Evolutionary conservation across 1,140 invertebrate species (phyloP).

Genomic region (Delia radicum): DNA sequence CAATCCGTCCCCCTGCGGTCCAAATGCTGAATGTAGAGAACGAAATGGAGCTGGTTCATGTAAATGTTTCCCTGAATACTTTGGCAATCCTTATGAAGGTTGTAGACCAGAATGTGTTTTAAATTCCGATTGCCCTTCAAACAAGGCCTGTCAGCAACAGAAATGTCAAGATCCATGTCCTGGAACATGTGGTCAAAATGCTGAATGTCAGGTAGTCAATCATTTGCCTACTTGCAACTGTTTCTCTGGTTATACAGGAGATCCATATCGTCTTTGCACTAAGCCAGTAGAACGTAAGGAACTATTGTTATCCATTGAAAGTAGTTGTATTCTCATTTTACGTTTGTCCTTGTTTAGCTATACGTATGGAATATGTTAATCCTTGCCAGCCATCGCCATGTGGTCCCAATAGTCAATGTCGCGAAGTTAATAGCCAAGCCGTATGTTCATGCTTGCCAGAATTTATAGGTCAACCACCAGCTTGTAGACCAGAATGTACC

Average conservation of each 20-base stretch:
- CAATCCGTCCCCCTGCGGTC: constrained; percentile 69
- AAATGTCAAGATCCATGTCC: constrained; percentile 75
- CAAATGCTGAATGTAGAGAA: constrained; percentile 72
- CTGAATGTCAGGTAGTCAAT: constrained; percentile 72
- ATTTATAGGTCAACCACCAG: constrained; percentile 64
- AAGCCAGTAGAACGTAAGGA: constrained; percentile 50
- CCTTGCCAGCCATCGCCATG: constrained; percentile 69
- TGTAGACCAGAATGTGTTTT: constrained; percentile 69
- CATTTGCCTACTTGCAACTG: constrained; percentile 73
- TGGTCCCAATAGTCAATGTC: constrained; percentile 66
- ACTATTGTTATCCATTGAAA: not conserved
- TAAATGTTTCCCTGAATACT: constrained; percentile 69
- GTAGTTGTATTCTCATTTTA: not conserved
- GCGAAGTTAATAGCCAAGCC: constrained; percentile 61
- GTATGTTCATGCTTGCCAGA: constrained; percentile 67
- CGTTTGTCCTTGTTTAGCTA: constrained; percentile 35
- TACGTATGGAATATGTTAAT: constrained; percentile 53
- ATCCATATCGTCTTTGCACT: constrained; percentile 64
- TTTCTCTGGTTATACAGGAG: constrained; percentile 65
- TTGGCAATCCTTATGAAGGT: constrained; percentile 76
- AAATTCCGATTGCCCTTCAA: constrained; percentile 68
- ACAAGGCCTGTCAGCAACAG: constrained; percentile 68
- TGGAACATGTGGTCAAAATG: constrained; percentile 71
- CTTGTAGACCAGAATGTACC: constrained; percentile 67
- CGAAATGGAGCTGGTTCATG: constrained; percentile 68